Percentiles rank a stretch among this genome's conserved stretches.
Evolutionary conservation across 1,140 invertebrate species (phyloP).

Genomic region (Cyrtorhinus lividipennis): DNA sequence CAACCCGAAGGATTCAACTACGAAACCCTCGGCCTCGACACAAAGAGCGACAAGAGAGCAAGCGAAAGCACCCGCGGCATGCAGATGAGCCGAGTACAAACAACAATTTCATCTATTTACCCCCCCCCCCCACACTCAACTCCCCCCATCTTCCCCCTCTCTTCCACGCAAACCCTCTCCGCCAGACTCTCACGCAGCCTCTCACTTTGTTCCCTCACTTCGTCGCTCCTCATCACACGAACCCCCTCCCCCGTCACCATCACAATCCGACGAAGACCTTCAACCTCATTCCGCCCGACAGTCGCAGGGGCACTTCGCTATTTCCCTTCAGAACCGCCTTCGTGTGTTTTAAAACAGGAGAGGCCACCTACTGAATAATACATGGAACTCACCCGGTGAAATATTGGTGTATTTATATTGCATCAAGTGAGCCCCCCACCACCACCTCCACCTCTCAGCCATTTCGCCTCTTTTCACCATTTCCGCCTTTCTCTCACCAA

Average conservation of each 20-base stretch:
- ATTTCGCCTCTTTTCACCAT: not conserved
- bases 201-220: not conserved
- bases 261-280: not conserved
- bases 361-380: conserved; percentile 3
- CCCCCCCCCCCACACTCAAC: not conserved
- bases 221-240: not conserved
- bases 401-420: conserved; percentile 10
- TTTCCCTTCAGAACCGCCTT: not conserved
- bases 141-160: not conserved
- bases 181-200: not conserved
- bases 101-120: conserved; percentile 10
- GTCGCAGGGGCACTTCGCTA: not conserved
- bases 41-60: not conserved
- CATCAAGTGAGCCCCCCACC: not conserved
- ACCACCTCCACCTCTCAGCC: not conserved
- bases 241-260: not conserved
- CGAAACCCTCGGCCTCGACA: too few relatives aligned
- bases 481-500: not conserved
- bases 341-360: conserved; percentile 5
- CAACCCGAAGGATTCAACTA: too few relatives aligned
- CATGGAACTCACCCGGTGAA: not conserved
- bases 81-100: conserved; percentile 3
- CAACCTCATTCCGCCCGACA: too few relatives aligned
- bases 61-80: not conserved
- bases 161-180: not conserved